A percentile compares a stretch with the other conserved stretches of the same genome.
Conservation (phyloP, 2,888 invertebrate species). For the Acanthosoma haemorrhoidale region DNA sequence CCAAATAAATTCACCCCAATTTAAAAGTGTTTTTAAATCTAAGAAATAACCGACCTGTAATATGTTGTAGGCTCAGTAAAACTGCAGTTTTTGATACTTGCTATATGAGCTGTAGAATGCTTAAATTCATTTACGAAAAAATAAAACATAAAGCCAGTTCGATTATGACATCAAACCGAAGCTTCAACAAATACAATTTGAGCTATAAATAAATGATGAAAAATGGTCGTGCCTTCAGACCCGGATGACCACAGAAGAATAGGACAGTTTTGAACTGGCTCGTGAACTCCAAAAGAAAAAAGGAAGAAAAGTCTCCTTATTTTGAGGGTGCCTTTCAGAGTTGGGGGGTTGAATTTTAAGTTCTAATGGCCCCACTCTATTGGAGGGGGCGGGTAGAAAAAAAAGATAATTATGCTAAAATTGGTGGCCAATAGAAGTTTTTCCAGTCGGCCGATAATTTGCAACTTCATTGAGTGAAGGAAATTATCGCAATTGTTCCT, state of each 20-base stretch:
- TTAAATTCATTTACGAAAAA: no score
- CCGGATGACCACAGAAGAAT: neutral
- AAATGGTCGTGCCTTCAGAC: no score
- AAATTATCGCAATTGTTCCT: neutral
- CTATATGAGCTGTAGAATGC: no score
- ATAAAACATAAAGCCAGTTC: no score
- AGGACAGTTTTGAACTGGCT: neutral
- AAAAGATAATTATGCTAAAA: neutral
- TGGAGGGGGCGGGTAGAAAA: neutral
- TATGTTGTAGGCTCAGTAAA: no score
- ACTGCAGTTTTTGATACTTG: no score
- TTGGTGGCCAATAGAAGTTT: neutral
- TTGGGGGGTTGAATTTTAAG: conserved; percentile 1
- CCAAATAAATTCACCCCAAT: no score
- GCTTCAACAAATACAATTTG: no score
- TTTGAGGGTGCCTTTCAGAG: neutral
- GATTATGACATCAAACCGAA: no score
- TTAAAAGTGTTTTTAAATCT: no score
- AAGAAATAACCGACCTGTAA: no score
- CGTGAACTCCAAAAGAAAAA: neutral
- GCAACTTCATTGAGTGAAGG: neutral
- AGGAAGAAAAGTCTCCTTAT: neutral
- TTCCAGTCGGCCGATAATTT: neutral
- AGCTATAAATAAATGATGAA: no score
- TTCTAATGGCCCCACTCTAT: neutral